A percentile compares a stretch with the other conserved stretches of the same genome.
Conservation (phyloP, 1,140 invertebrate genomes). For the Papilio xuthus region DNA sequence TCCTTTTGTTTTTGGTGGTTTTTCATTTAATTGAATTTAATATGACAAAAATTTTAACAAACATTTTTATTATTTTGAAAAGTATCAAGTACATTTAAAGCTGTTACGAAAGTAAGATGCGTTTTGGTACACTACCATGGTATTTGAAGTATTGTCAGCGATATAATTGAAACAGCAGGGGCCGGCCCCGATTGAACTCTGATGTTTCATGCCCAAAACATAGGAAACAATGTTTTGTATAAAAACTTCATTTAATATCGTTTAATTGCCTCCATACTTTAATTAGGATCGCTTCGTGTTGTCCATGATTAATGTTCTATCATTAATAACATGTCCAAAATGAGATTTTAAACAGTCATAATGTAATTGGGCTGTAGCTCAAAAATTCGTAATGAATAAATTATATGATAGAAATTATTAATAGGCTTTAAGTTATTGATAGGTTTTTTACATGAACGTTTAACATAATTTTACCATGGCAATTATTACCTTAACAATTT, state of each 20-base stretch:
- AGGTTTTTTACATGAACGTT: neutral
- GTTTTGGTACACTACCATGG: constrained; percentile 67
- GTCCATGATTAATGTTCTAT: constrained; percentile 69
- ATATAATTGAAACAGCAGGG: constrained; percentile 80
- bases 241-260: constrained; percentile 69
- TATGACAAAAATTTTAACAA: no score
- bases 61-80: constrained; percentile 39
- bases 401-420: no score
- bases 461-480: neutral
- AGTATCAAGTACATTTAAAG: constrained; percentile 24
- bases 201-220: constrained; percentile 53
- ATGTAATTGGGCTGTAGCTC: constrained; percentile 19
- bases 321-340: constrained; percentile 58
- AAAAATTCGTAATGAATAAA: constrained; percentile 30
- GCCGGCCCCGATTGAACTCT: constrained; percentile 52
- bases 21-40: no score
- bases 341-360: constrained; percentile 46
- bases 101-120: constrained; percentile 45
- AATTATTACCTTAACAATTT: neutral
- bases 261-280: constrained; percentile 77
- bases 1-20: no score
- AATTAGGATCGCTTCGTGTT: constrained; percentile 67
- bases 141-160: constrained; percentile 76
- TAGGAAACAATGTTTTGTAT: constrained; percentile 76
- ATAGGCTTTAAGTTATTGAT: neutral